Base-by-base conservation (phyloP, 2,113 vertebrate genomes). In the Tupaia tana region DNA sequence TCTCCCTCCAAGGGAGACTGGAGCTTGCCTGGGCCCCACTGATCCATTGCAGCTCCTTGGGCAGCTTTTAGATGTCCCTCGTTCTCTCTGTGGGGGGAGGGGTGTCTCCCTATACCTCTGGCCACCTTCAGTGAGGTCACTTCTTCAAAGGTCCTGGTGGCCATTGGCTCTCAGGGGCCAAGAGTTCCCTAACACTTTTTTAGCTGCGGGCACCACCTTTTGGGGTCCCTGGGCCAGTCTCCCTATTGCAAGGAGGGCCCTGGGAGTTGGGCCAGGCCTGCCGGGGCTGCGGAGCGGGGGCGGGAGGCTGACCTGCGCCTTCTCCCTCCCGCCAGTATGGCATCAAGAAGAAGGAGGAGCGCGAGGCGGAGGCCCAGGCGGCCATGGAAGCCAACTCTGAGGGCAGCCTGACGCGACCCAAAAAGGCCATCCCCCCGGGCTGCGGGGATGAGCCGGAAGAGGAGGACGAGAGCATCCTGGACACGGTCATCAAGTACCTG, bases 401-500 rank as follows among this genome's bases (percentile, higher is more conserved):
- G 89, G 99, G 99, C 74, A 99, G 99, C 96, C 98, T 99, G 98
- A 99, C 99, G 0, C 98, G 99, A 92, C 99, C 99, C 59, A 99
- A 99, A 98, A 99, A 99, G 96, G 99, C 99, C 0, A 98, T 99
- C 54, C 98, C 99, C 4, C 98, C 98, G 0, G 98, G 98, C 92
- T 98, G 98, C 11, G 98, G 98, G 0, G 98, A 99, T 13, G 98
- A 99, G 78, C 98, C 98, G 0, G 99, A 99, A 89, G 99, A 99
- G 61, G 99, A 99, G 83, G 99, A 99, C 18, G 99, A 99, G 92
- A 99, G 99, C 98, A 99, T 99, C 97, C 98, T 99, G 98, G 99
- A 99, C 95, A 99, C 99, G 81, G 99, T 99, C 97, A 99, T 99
- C 98, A 99, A 99, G 98, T 99, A 99, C 98, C 99, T 99, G 96